A percentile compares a stretch with the other conserved stretches of the same genome.
Evolutionary conservation across 2,888 invertebrate species (phyloP).

Genomic region (Cephus rjabovi): DNA sequence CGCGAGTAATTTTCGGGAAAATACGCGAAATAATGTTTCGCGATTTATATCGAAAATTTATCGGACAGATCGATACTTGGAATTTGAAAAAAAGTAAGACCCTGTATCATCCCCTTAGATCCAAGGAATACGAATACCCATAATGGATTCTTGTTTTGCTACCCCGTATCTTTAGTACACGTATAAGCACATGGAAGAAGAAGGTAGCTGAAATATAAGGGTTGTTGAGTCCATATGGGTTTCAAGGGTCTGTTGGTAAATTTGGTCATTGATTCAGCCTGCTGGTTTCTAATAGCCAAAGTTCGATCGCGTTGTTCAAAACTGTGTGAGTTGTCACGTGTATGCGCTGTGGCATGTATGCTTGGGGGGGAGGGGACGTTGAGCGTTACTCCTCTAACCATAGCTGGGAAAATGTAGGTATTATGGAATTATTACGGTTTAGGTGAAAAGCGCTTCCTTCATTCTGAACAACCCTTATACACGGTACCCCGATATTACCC

Average conservation of each 20-base stretch:
- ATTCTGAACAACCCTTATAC: background rate
- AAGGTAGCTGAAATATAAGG: background rate
- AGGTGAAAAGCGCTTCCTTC: slow-evolving; percentile 13
- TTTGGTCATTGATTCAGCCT: background rate
- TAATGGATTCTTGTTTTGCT: no score
- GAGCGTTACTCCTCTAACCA: background rate
- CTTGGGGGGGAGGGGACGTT: no score
- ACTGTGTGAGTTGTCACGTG: background rate
- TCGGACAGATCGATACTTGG: no score
- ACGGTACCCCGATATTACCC: background rate
- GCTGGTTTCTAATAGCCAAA: background rate
- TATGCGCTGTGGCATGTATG: background rate
- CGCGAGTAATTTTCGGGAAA: no score
- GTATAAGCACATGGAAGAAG: no score
- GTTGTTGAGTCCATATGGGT: background rate
- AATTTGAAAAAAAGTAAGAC: no score
- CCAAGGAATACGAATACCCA: background rate
- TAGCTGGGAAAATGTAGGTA: background rate
- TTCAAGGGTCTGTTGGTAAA: background rate
- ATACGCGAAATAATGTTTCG: no score
- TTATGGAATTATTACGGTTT: slow-evolving; percentile 3
- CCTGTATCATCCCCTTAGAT: background rate
- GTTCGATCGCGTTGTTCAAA: background rate
- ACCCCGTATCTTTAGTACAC: no score
- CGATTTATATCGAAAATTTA: no score